phyloP scores from a whole-genome alignment of 2,888 invertebrate species.

The Ichneumon xanthorius region DNA sequence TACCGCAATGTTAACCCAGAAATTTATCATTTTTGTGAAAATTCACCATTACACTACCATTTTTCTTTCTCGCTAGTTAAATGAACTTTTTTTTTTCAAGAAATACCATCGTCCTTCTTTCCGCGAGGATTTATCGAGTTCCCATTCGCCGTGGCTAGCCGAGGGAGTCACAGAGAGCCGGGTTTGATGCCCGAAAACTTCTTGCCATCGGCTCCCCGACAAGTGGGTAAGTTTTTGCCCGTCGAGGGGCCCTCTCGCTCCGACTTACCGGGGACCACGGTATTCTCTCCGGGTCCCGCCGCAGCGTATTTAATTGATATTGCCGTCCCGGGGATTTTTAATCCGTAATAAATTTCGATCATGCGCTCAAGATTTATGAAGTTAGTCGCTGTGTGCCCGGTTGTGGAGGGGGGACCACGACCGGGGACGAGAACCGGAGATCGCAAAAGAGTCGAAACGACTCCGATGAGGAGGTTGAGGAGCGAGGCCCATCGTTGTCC shows the following conservation, averaged over 20 bases:
- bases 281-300: conserved; percentile 37
- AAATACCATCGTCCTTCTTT: conserved; percentile 56
- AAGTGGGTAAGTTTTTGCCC: conserved; percentile 72
- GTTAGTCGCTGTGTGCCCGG: conserved; percentile 66
- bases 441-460: conserved; percentile 11
- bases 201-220: conserved; percentile 69
- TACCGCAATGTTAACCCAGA: neutral
- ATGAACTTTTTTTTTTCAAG: conserved; percentile 30
- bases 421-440: conserved; percentile 8
- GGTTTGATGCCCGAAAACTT: conserved; percentile 62
- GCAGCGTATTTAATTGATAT: conserved; percentile 81
- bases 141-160: conserved; percentile 11
- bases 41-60: neutral
- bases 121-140: conserved; percentile 62
- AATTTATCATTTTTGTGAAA: neutral
- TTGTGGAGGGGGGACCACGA: conserved; percentile 32
- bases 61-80: conserved; percentile 35
- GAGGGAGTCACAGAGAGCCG: conserved; percentile 29
- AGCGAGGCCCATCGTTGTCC: conserved; percentile 58
- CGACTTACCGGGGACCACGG: conserved; percentile 21
- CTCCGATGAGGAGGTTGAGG: conserved; percentile 15
- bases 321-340: conserved; percentile 76
- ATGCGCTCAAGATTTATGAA: conserved; percentile 80
- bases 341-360: conserved; percentile 82
- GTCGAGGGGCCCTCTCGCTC: conserved; percentile 40